Conservation (phyloP, 2,888 invertebrate genomes). For the Cheilosia soror region DNA sequence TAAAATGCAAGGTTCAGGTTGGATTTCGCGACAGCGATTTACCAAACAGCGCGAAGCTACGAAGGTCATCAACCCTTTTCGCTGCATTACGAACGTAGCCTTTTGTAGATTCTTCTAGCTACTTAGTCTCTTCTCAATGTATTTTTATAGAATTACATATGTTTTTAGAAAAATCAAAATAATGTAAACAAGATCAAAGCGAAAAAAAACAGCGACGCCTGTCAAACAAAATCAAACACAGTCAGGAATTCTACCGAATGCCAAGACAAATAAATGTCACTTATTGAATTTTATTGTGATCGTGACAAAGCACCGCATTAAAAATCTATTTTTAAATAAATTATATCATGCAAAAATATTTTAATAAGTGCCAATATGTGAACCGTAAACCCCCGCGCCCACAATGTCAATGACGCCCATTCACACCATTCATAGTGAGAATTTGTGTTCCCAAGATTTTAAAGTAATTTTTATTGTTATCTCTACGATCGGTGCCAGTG, state of each 20-base stretch:
- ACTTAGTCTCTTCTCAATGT: no score
- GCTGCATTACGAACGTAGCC: no score
- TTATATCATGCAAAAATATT: slow-evolving; percentile 17
- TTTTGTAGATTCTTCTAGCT: no score
- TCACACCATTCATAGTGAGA: background rate
- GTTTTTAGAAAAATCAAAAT: no score
- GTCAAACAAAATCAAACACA: background rate
- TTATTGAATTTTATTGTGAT: background rate
- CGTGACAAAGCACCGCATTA: background rate
- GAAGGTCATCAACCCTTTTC: no score
- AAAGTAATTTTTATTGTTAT: background rate
- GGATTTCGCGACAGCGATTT: no score
- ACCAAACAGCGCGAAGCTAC: no score
- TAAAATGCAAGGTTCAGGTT: no score
- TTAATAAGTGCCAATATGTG: background rate
- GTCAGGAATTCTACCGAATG: background rate
- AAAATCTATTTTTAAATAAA: slow-evolving; percentile 19
- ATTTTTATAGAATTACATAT: no score
- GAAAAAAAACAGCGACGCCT: no score
- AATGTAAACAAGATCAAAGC: no score
- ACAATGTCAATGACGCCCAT: background rate
- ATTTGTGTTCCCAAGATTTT: background rate
- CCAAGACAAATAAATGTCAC: background rate
- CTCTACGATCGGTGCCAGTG: slow-evolving; percentile 15
- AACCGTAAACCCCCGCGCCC: background rate